Percentiles rank a stretch among this genome's conserved stretches.
phyloP scores from a whole-genome alignment of 2,888 invertebrate species.

The Drosophila kambysellisi region DNA sequence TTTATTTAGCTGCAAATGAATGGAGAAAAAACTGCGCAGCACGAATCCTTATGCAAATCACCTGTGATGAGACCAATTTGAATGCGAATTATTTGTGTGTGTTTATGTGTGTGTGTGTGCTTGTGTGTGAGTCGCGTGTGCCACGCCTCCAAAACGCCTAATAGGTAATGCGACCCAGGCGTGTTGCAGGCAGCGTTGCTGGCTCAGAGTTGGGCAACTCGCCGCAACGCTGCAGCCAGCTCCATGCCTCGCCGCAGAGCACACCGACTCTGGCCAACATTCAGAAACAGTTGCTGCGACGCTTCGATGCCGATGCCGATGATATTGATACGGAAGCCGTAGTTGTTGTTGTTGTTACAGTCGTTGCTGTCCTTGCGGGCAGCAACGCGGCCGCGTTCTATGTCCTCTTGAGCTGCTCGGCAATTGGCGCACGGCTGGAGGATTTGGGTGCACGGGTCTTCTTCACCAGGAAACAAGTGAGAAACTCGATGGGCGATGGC shows the following conservation, averaged over 20 bases:
- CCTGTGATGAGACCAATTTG: constrained; percentile 21
- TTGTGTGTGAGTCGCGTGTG: constrained; percentile 50
- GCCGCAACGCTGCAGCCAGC: constrained; percentile 72
- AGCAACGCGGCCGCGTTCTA: constrained; percentile 78
- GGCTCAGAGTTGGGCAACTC: constrained; percentile 73
- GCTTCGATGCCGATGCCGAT: constrained; percentile 54
- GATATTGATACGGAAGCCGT: constrained; percentile 34
- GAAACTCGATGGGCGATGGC: constrained; percentile 83
- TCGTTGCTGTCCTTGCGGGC: constrained; percentile 47
- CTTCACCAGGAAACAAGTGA: constrained; percentile 83
- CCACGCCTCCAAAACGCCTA: constrained; percentile 46
- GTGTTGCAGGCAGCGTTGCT: constrained; percentile 65
- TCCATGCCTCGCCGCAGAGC: constrained; percentile 70
- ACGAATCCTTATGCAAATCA: constrained; percentile 38
- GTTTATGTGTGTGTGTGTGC: background rate
- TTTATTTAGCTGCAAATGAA: constrained; percentile 2
- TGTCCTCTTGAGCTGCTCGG: constrained; percentile 74
- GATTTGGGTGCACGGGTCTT: constrained; percentile 80
- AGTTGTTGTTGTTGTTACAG: constrained; percentile 31
- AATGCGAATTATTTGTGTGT: constrained; percentile 28
- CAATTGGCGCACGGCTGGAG: constrained; percentile 37
- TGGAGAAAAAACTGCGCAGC: constrained; percentile 14
- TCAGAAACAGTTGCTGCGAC: constrained; percentile 76
- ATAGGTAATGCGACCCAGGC: constrained; percentile 69
- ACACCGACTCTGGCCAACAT: constrained; percentile 78